Percentiles rank a stretch among this genome's conserved stretches.
phyloP scores from a whole-genome alignment of 1,140 invertebrate genomes.

The Copidosoma floridanum region DNA sequence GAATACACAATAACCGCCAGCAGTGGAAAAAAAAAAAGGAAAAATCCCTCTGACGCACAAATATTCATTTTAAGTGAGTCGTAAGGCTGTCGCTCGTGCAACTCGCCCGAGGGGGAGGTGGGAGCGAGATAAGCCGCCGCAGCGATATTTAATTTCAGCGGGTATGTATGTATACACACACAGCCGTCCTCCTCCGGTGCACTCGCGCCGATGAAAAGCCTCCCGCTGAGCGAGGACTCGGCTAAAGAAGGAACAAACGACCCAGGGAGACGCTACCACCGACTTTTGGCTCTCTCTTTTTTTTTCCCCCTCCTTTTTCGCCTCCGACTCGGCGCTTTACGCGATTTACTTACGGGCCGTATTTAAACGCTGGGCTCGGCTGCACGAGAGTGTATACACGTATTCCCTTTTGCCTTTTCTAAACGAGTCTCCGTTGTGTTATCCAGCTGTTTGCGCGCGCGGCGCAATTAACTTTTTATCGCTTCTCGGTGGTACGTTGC shows the following conservation, averaged over 20 bases:
- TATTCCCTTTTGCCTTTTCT: not conserved
- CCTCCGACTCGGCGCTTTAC: not conserved
- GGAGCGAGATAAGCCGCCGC: constrained; percentile 7
- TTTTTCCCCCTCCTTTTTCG: no score
- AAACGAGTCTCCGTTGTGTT: not conserved
- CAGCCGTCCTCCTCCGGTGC: no score
- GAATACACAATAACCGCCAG: no score
- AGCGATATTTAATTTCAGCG: constrained; percentile 20
- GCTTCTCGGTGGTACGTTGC: not conserved
- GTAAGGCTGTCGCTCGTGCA: constrained; percentile 7
- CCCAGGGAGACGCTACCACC: no score
- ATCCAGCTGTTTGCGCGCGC: not conserved
- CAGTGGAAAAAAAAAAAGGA: no score
- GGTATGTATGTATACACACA: no score
- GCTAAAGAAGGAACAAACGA: not conserved
- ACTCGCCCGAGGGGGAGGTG: not conserved
- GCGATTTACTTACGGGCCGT: not conserved
- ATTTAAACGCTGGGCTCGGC: not conserved
- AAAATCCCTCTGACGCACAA: no score
- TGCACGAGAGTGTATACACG: no score
- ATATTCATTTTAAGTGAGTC: constrained; percentile 6
- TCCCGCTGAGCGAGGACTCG: not conserved
- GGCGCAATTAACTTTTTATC: not conserved
- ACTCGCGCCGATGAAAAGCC: constrained; percentile 11
- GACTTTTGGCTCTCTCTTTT: no score